These are phyloP conservation scores for Heliconius ismenius DNA, from an alignment of 2,888 invertebrate species.

Conservation along the genomic window DNA sequence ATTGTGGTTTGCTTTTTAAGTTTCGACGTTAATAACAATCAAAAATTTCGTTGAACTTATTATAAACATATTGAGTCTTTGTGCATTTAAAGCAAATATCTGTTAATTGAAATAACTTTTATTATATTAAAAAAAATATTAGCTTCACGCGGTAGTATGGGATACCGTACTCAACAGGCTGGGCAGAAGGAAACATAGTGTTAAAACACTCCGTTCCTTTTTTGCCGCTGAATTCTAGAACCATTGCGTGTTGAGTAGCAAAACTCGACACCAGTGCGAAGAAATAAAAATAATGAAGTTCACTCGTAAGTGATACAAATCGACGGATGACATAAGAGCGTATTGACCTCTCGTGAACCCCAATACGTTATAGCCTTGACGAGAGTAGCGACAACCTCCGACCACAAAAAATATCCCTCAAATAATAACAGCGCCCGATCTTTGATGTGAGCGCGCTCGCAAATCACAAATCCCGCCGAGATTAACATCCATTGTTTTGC, in stretches of 20 bases:
- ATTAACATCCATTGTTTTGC: slow-evolving; percentile 81
- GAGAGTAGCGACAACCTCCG: slow-evolving; percentile 34
- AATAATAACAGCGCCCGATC: slow-evolving; percentile 36
- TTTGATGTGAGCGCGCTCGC: slow-evolving; percentile 66
- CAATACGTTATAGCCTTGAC: slow-evolving; percentile 40
- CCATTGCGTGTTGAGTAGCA: too few species aligned
- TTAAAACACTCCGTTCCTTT: too few species aligned
- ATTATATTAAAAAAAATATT: too few species aligned
- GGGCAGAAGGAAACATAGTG: too few species aligned
- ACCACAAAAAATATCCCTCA: slow-evolving; percentile 47
- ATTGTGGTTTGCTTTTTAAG: neutral
- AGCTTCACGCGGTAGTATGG: too few species aligned
- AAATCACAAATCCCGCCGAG: slow-evolving; percentile 74
- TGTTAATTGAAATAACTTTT: neutral
- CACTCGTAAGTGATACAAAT: slow-evolving; percentile 33
- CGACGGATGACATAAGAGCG: slow-evolving; percentile 39
- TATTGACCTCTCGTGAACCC: slow-evolving; percentile 42
- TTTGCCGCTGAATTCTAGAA: too few species aligned
- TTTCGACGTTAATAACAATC: neutral
- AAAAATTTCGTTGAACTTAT: neutral
- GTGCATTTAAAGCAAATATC: neutral
- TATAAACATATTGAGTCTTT: neutral
- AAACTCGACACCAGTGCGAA: too few species aligned
- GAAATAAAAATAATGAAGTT: neutral
- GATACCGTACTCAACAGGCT: too few species aligned